Conservation (phyloP, 1,140 invertebrate genomes). For the Mylabris phalerata region DNA sequence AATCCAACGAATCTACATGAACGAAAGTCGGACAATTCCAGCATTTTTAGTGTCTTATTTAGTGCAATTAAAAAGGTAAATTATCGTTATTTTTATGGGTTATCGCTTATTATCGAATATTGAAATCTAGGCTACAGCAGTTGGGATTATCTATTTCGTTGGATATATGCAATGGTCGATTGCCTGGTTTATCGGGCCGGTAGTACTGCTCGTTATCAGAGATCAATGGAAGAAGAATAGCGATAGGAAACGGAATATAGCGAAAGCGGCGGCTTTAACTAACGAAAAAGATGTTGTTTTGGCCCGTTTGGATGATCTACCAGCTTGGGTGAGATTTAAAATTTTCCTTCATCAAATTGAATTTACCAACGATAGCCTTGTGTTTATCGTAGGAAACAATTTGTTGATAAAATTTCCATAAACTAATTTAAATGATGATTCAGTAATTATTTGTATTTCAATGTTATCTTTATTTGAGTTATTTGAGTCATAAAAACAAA, state of each 20-base stretch:
- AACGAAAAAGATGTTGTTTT: conserved; percentile 84
- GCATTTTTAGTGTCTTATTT: conserved; percentile 42
- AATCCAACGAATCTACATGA: not conserved
- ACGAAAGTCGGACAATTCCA: conserved; percentile 26
- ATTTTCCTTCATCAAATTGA: too few species aligned
- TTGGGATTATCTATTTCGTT: conserved; percentile 68
- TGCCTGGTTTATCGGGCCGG: conserved; percentile 80
- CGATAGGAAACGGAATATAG: conserved; percentile 66
- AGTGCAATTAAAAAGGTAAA: conserved; percentile 45
- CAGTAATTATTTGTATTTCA: too few species aligned
- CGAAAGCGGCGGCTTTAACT: conserved; percentile 68
- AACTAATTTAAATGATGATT: too few species aligned
- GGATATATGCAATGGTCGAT: conserved; percentile 81
- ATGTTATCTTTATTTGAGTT: too few species aligned
- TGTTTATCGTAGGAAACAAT: too few species aligned
- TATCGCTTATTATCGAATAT: not conserved
- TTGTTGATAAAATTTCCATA: too few species aligned
- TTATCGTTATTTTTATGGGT: not conserved
- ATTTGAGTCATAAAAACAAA: too few species aligned
- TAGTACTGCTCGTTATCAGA: conserved; percentile 71
- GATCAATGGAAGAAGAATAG: conserved; percentile 71
- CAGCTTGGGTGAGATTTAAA: conserved; percentile 67
- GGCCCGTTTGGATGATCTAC: conserved; percentile 78
- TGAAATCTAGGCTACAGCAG: conserved; percentile 43
- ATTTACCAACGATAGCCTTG: too few species aligned